Evolutionary conservation across 2,888 invertebrate genomes (phyloP).

Genomic region (Selenia dentaria): DNA sequence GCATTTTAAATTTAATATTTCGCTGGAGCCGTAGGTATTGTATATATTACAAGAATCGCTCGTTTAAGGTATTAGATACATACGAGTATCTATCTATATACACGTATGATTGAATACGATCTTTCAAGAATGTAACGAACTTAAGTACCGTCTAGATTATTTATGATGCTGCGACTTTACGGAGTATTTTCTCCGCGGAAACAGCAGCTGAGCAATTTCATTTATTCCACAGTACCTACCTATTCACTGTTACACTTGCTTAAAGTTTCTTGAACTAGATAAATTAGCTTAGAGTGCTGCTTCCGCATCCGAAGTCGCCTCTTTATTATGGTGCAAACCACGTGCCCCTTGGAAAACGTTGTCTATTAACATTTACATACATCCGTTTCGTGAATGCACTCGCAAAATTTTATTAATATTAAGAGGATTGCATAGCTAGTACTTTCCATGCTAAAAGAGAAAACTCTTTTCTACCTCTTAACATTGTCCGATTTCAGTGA

Average conservation of each 20-base stretch:
- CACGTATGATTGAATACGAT: too few relatives aligned
- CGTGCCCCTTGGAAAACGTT: constrained; percentile 10
- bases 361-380: not conserved
- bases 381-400: too few relatives aligned
- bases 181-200: constrained; percentile 43
- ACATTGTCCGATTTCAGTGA: too few relatives aligned
- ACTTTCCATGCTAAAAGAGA: too few relatives aligned
- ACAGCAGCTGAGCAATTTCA: constrained; percentile 55
- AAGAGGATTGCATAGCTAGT: too few relatives aligned
- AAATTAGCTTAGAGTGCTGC: constrained; percentile 41
- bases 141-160: constrained; percentile 21
- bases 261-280: constrained; percentile 49
- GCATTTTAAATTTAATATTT: too few relatives aligned
- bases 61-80: too few relatives aligned
- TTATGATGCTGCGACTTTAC: constrained; percentile 28
- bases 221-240: constrained; percentile 52
- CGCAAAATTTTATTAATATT: too few relatives aligned
- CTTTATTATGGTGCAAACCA: constrained; percentile 31
- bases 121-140: constrained; percentile 9
- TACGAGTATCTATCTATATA: too few relatives aligned
- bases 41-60: too few relatives aligned
- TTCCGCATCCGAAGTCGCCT: constrained; percentile 19
- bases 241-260: constrained; percentile 48
- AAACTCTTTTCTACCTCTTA: too few relatives aligned
- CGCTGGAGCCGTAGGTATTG: too few relatives aligned